Percentiles rank a stretch among this genome's conserved stretches.
Evolutionary conservation across 2,113 vertebrate species (phyloP).

Genomic region (Gallinago paraguaiae): DNA sequence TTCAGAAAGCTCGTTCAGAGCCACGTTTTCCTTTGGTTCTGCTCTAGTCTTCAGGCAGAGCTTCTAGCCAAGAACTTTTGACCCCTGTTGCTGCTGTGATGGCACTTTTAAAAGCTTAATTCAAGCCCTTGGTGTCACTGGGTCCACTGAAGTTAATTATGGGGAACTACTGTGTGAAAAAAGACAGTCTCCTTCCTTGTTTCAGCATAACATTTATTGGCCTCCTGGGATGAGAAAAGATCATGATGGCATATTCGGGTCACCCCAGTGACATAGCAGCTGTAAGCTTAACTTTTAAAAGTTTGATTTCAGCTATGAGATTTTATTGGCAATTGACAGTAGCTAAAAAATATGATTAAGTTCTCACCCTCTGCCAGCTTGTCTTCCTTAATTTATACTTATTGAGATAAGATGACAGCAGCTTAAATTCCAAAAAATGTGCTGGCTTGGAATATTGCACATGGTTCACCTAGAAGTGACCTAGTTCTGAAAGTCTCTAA

Average conservation of each 20-base stretch:
- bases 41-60: neutral
- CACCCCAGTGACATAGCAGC: neutral
- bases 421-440: conserved; percentile 4
- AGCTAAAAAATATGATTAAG: conserved; percentile 48
- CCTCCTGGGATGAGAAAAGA: neutral
- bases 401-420: conserved; percentile 9
- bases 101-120: conserved; percentile 31
- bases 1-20: neutral
- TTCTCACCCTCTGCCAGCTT: conserved; percentile 31
- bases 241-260: conserved; percentile 39
- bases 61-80: neutral
- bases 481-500: conserved; percentile 6
- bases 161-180: neutral
- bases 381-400: conserved; percentile 55
- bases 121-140: neutral
- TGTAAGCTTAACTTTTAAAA: conserved; percentile 41
- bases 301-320: conserved; percentile 22
- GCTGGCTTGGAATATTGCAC: neutral
- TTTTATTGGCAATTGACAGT: conserved; percentile 51
- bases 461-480: conserved; percentile 22
- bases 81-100: neutral
- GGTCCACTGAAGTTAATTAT: conserved; percentile 39
- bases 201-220: neutral
- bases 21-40: neutral
- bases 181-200: conserved; percentile 1